Percentiles rank a stretch among this genome's conserved stretches.
phyloP scores from a whole-genome alignment of 30 jellyfish, hydroid and myxozoan genomes.

The Chrysaora quinquecirrha region DNA sequence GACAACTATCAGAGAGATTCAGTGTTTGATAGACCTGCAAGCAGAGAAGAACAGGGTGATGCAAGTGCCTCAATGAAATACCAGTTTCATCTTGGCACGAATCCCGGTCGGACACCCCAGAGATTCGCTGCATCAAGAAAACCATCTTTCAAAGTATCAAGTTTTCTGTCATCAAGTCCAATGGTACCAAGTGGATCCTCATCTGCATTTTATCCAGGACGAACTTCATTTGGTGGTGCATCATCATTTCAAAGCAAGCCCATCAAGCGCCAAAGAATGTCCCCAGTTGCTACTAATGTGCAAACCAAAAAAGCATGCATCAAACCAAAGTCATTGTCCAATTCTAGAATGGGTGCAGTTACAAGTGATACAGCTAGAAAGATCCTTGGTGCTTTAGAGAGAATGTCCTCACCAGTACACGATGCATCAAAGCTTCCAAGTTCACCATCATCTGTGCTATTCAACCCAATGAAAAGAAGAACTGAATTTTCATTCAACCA shows the following conservation, averaged over 20 bases:
- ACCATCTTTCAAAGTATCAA: constrained; percentile 90
- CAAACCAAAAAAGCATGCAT: constrained; percentile 72
- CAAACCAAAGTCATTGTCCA: constrained; percentile 72
- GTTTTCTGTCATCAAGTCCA: constrained; percentile 84
- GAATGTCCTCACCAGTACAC: constrained; percentile 90
- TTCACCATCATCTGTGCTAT: constrained; percentile 47
- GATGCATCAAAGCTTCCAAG: constrained; percentile 88
- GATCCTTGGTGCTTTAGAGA: constrained; percentile 79
- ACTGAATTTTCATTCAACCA: constrained; percentile 8
- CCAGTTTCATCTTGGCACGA: constrained; percentile 39
- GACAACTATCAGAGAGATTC: neutral
- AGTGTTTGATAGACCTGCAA: neutral
- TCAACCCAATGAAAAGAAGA: constrained; percentile 40
- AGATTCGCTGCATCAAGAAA: constrained; percentile 36
- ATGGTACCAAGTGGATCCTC: constrained; percentile 64
- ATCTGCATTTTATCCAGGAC: constrained; percentile 89
- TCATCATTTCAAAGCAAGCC: constrained; percentile 65
- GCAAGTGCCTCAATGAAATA: neutral
- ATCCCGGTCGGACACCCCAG: constrained; percentile 53
- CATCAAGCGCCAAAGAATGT: constrained; percentile 74
- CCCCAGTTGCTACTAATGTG: constrained; percentile 86
- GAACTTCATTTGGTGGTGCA: constrained; percentile 96
- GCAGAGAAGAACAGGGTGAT: neutral
- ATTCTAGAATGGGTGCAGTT: constrained; percentile 65
- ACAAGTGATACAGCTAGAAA: constrained; percentile 96